Conservation (phyloP, 2,888 invertebrate genomes). For the Chymomyza caudatula region DNA sequence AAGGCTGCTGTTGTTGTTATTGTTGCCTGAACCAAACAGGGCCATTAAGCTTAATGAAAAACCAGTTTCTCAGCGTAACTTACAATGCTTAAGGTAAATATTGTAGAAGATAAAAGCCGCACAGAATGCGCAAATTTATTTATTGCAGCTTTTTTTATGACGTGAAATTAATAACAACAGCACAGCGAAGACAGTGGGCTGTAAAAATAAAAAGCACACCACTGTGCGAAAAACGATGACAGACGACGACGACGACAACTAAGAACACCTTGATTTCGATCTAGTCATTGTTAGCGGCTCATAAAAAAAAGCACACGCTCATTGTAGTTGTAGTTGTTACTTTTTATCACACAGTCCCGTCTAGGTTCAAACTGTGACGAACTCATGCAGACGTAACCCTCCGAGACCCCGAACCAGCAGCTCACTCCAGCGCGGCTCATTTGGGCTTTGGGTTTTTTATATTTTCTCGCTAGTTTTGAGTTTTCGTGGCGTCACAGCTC, state of each 20-base stretch:
- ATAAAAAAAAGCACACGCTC: conserved; percentile 41
- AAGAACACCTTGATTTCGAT: conserved; percentile 56
- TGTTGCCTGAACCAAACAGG: background rate
- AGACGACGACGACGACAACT: background rate
- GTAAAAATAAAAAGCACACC: conserved; percentile 9
- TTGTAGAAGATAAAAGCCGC: conserved; percentile 37
- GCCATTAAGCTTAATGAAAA: conserved; percentile 54
- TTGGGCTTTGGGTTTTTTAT: conserved; percentile 49
- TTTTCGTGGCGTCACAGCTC: conserved; percentile 54
- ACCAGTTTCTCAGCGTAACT: conserved; percentile 50
- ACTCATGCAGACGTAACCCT: background rate
- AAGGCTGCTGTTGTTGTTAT: background rate
- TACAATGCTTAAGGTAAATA: conserved; percentile 24
- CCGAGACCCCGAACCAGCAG: conserved; percentile 10
- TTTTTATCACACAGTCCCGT: background rate
- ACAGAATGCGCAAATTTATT: conserved; percentile 34
- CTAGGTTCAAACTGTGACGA: conserved; percentile 3
- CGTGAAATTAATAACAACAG: background rate
- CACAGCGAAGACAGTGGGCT: background rate
- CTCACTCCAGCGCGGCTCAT: no score
- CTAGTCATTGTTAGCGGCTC: conserved; percentile 57
- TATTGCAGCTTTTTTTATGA: conserved; percentile 23
- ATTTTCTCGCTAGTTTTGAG: conserved; percentile 22
- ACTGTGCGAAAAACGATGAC: background rate
- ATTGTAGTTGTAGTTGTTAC: conserved; percentile 22